These are phyloP conservation scores for Typhlomys cinereus DNA, from an alignment of 2,113 vertebrate species.

Conservation along the genomic window DNA sequence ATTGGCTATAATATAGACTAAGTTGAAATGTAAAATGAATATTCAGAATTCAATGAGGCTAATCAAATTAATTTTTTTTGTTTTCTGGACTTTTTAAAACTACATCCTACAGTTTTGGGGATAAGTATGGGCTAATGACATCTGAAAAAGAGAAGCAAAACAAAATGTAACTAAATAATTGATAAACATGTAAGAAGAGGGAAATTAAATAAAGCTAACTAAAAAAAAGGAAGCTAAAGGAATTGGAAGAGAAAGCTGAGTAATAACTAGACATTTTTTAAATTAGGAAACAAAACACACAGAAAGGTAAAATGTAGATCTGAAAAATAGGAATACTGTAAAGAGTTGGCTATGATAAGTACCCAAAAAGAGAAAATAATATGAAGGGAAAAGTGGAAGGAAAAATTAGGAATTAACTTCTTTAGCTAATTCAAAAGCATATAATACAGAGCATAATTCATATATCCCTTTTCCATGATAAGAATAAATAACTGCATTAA, in stretches of 20 bases:
- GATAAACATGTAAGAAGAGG: constrained; percentile 15
- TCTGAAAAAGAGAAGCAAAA: not conserved
- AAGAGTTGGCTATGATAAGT: not conserved
- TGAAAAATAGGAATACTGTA: not conserved
- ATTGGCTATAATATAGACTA: not conserved
- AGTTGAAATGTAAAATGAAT: constrained; percentile 26
- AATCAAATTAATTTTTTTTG: constrained; percentile 28
- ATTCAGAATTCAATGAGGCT: not conserved
- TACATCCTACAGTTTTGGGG: constrained; percentile 10
- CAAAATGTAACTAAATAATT: constrained; percentile 38
- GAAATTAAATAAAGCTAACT: constrained; percentile 44
- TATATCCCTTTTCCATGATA: not conserved
- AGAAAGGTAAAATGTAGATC: constrained; percentile 33
- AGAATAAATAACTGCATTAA: not conserved
- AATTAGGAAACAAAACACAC: constrained; percentile 38
- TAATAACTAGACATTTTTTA: constrained; percentile 34
- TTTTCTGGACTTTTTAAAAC: constrained; percentile 5
- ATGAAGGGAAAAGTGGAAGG: not conserved
- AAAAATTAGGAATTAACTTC: constrained; percentile 12
- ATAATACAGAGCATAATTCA: not conserved
- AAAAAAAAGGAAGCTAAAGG: constrained; percentile 60
- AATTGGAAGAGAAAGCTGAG: constrained; percentile 44
- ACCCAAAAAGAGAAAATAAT: not conserved
- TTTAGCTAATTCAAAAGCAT: constrained; percentile 26
- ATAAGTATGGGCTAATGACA: not conserved